Base-by-base conservation (phyloP, 2,888 invertebrate genomes). In the Leucania comma region DNA sequence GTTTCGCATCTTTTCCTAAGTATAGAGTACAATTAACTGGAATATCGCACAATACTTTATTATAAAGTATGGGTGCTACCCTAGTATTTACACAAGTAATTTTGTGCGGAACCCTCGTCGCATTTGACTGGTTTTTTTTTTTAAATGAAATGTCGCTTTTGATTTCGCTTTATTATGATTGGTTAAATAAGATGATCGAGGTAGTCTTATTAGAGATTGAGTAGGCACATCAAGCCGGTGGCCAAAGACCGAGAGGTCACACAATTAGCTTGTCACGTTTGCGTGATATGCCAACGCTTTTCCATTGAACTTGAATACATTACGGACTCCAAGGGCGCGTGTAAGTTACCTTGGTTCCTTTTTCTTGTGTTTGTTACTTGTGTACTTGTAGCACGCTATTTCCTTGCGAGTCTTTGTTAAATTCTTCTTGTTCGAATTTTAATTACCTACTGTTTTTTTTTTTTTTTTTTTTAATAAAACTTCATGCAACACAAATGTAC, bases 201-300 rank as follows among this genome's bases (percentile, higher is more conserved):
- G 8, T 50, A 10, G 10, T 22, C 20, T 72, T 54, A 53, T 53
- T 29, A 29, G 29, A 29, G 26, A 35, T 48, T n/a, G n/a, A 24
- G 14, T 24, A 46, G 2, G n/a, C n/a, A n/a, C 3, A 17, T 76
- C 12, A 53, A 61, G 32, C 17, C 17, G 35, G 10, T 57, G 57
- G 63, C 3, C 76, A 64, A 67, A 64, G 65, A 42, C 48, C 56
- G 20, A 63, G 71, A 35, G 35, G 56, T 62, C 56, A 22, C n/a
- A 83, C 71, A 71, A 84, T 84, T 78, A 76, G 67, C 72, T 54
- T 75, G 77, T 79, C 76, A 85, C 73, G 73, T 58, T 84, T 66
- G 89, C 90, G 90, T 89, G 89, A 88, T 87, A 88, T 87, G 88
- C 83, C 89, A 76, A 24, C 80, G 50, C 54, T 65, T 73, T 78